These are phyloP conservation scores for Drosophila infuscata DNA, from an alignment of 2,888 invertebrate genomes.

Conservation along the genomic window DNA sequence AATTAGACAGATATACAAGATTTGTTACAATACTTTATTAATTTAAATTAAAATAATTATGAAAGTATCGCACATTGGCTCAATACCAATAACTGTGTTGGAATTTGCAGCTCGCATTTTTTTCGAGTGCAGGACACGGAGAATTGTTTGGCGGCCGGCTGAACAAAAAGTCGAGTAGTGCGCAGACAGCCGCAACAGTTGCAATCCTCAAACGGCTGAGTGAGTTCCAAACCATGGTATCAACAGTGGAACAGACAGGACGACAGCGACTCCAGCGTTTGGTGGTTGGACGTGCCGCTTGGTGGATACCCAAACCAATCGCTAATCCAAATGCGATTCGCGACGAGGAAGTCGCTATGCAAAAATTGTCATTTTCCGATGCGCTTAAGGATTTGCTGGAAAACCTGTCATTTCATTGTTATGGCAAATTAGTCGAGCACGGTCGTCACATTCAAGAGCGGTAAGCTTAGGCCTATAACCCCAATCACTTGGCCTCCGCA, in stretches of 20 bases:
- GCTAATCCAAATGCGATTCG: conserved; percentile 10
- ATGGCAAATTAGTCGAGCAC: conserved; percentile 82
- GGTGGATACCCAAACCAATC: conserved; percentile 76
- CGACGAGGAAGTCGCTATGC: conserved; percentile 45
- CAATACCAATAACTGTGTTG: background rate
- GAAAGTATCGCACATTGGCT: background rate
- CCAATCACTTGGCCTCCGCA: background rate
- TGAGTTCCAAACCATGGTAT: conserved; percentile 56
- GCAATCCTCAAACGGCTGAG: conserved; percentile 69
- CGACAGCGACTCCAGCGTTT: conserved; percentile 39
- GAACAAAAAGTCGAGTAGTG: conserved; percentile 55
- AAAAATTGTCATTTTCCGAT: conserved; percentile 69
- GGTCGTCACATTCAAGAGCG: conserved; percentile 75
- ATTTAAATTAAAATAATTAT: background rate
- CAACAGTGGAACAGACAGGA: conserved; percentile 15
- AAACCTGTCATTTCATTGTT: conserved; percentile 83
- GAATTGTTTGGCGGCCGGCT: conserved; percentile 40
- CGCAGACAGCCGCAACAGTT: conserved; percentile 69
- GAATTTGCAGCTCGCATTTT: background rate
- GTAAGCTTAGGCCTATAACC: conserved; percentile 59
- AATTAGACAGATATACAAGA: background rate
- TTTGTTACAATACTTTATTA: background rate
- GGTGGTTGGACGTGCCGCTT: conserved; percentile 75
- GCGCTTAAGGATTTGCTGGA: conserved; percentile 81
- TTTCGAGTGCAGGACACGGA: conserved; percentile 6